phyloP scores from a whole-genome alignment of 1,140 invertebrate genomes.

The Drosophila parvula region DNA sequence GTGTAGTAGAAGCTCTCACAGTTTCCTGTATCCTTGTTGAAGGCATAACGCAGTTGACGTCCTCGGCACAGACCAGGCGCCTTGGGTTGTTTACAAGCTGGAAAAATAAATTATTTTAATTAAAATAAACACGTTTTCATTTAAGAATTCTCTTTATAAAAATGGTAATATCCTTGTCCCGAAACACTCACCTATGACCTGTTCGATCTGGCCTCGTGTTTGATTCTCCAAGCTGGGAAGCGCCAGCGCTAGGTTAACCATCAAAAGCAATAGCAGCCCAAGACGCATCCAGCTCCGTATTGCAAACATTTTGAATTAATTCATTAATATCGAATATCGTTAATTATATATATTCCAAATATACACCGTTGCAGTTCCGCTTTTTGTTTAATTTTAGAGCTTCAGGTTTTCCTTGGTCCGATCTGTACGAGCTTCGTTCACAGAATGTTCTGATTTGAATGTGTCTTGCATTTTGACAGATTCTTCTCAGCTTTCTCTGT shows the following conservation, averaged over 20 bases:
- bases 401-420: conserved; percentile 25
- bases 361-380: not conserved
- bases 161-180: no score
- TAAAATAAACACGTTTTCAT: not conserved
- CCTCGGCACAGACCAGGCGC: conserved; percentile 71
- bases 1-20: conserved; percentile 80
- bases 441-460: conserved; percentile 51
- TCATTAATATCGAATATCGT: conserved; percentile 15
- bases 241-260: not conserved
- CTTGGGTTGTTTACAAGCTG: conserved; percentile 72
- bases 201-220: conserved; percentile 40
- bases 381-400: conserved; percentile 1
- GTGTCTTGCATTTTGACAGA: conserved; percentile 45
- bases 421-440: conserved; percentile 23
- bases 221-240: conserved; percentile 61
- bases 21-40: conserved; percentile 67
- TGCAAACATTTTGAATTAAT: not conserved
- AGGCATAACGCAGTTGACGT: conserved; percentile 70
- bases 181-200: conserved; percentile 36
- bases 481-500: conserved; percentile 63
- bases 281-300: conserved; percentile 35
- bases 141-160: not conserved
- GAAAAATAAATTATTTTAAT: not conserved
- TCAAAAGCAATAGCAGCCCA: conserved; percentile 24
- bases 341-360: not conserved